phyloP scores from a whole-genome alignment of 2,888 invertebrate genomes.

The Hesperia comma region DNA sequence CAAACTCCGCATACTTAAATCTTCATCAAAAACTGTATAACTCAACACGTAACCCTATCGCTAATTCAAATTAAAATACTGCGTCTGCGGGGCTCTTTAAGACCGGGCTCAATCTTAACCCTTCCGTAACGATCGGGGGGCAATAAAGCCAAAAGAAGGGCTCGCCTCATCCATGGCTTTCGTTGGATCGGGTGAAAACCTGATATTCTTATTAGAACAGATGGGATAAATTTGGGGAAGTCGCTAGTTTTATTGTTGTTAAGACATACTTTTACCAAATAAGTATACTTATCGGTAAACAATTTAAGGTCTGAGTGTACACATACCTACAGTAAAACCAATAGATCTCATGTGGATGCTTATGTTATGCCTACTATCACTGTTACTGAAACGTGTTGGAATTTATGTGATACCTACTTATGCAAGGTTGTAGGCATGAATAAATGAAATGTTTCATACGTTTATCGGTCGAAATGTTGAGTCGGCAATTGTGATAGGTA shows the following conservation, averaged over 20 bases:
- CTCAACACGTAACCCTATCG: conserved; percentile 56
- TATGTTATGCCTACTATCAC: no score
- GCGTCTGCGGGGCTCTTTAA: conserved; percentile 52
- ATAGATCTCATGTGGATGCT: no score
- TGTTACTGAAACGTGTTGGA: no score
- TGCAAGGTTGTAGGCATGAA: no score
- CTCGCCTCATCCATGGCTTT: conserved; percentile 48
- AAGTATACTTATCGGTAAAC: no score
- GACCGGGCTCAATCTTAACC: conserved; percentile 63
- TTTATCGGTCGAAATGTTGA: no score
- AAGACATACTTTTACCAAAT: no score
- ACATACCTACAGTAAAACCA: no score
- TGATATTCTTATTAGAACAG: conserved; percentile 48
- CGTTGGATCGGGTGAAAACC: conserved; percentile 47
- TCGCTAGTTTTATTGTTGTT: background rate
- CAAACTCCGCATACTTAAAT: conserved; percentile 39
- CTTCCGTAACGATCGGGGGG: conserved; percentile 62
- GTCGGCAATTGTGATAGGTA: no score
- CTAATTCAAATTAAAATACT: conserved; percentile 66
- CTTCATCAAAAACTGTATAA: conserved; percentile 57
- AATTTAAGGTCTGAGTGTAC: no score
- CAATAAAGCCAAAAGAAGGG: conserved; percentile 51
- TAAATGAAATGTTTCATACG: no score
- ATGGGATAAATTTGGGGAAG: background rate
- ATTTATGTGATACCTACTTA: no score